Evolutionary conservation across 2,113 vertebrate species (phyloP).

Genomic region (Lasiurus cinereus): DNA sequence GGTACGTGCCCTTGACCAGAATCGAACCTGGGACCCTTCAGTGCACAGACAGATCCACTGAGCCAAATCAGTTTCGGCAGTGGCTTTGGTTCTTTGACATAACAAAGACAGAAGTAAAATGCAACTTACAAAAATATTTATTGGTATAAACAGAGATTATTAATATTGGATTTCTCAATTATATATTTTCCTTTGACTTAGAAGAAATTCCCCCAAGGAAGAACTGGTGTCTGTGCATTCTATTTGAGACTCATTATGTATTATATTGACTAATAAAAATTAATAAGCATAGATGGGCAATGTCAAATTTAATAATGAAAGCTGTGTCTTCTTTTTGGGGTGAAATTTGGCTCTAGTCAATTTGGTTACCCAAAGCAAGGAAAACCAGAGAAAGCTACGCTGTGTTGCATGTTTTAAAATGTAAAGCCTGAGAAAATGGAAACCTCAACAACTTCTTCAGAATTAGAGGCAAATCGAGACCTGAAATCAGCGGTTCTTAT

Average conservation of each 20-base stretch:
- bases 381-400: neutral
- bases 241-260: neutral
- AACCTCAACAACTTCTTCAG: conserved; percentile 14
- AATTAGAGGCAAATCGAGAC: neutral
- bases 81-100: neutral
- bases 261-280: neutral
- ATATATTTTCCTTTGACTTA: neutral
- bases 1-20: too few relatives aligned
- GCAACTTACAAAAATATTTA: neutral
- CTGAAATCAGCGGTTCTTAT: neutral
- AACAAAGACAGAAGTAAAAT: neutral
- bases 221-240: neutral
- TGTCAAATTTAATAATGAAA: neutral
- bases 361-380: neutral
- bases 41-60: too few relatives aligned
- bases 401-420: neutral
- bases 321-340: neutral
- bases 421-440: neutral
- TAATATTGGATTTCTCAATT: conserved; percentile 3
- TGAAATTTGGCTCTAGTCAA: neutral
- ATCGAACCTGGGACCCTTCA: too few relatives aligned
- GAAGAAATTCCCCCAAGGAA: neutral
- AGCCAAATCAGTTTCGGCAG: too few relatives aligned
- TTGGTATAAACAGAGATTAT: neutral
- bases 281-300: neutral